These are phyloP conservation scores for Bubalus kerabau DNA, from an alignment of 2,113 vertebrate species.

Conservation along the genomic window DNA sequence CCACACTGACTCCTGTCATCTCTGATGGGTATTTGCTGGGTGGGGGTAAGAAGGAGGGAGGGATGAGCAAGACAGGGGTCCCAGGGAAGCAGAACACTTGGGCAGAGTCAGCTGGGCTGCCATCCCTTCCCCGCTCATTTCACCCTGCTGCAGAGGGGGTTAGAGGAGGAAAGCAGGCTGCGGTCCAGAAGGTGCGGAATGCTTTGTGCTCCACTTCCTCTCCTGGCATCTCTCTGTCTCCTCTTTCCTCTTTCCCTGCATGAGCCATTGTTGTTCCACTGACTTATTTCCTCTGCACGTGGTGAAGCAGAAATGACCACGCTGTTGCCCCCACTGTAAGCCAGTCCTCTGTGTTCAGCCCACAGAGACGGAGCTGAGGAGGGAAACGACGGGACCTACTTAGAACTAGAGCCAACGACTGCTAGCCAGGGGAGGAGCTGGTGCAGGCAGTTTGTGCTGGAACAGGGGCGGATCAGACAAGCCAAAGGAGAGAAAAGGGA, in stretches of 20 bases:
- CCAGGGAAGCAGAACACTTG: neutral
- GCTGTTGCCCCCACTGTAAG: neutral
- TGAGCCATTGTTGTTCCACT: constrained; percentile 26
- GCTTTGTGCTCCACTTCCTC: neutral
- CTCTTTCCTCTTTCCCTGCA: constrained; percentile 39
- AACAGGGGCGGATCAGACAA: neutral
- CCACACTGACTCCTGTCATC: neutral
- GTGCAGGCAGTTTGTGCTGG: neutral
- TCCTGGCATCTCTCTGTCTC: neutral
- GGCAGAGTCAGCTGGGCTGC: neutral
- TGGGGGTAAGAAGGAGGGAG: neutral
- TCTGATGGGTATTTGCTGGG: neutral
- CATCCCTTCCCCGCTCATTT: neutral
- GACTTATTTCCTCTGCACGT: constrained; percentile 42
- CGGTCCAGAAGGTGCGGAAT: neutral
- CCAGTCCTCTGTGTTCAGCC: neutral
- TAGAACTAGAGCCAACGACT: neutral
- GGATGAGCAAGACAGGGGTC: neutral
- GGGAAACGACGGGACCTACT: neutral
- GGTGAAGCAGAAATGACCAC: neutral
- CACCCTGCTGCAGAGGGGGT: neutral
- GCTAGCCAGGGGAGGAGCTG: neutral
- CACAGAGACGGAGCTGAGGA: neutral
- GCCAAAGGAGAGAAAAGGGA: neutral
- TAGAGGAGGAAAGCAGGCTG: neutral